phyloP scores from a whole-genome alignment of 2,113 vertebrate genomes.

The Daubentonia madagascariensis region DNA sequence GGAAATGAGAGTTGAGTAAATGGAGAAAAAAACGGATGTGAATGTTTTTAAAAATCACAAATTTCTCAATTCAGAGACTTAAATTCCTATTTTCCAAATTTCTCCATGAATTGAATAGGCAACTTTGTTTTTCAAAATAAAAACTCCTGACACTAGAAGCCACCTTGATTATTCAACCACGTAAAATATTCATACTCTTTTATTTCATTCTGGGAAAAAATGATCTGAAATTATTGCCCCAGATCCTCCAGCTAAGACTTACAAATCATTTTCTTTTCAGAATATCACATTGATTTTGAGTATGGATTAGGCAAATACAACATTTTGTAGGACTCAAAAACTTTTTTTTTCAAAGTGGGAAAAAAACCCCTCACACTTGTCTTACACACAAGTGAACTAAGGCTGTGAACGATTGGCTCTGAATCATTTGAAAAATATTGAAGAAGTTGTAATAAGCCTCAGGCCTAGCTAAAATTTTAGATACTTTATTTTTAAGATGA shows the following conservation, averaged over 20 bases:
- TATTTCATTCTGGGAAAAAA: background rate
- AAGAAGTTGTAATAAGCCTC: background rate
- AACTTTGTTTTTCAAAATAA: background rate
- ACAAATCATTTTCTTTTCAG: background rate
- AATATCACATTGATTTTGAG: background rate
- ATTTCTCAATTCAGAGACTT: background rate
- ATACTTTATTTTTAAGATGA: background rate
- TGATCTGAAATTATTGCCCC: background rate
- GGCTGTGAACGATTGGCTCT: background rate
- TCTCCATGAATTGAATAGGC: background rate
- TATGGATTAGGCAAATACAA: background rate
- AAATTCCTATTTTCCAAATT: background rate
- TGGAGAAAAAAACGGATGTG: background rate
- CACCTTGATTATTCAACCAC: background rate
- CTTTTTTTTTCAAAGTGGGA: background rate
- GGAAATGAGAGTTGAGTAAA: background rate
- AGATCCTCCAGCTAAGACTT: background rate
- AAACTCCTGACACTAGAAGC: background rate
- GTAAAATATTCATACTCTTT: background rate
- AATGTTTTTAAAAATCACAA: background rate
- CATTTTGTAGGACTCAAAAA: background rate
- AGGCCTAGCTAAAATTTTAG: background rate
- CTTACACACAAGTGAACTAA: background rate
- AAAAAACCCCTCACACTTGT: background rate
- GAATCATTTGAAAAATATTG: background rate